A percentile compares a stretch with the other conserved stretches of the same genome.
Evolutionary conservation across 2,888 invertebrate genomes (phyloP).

Genomic region (Sminthurinus aureus): DNA sequence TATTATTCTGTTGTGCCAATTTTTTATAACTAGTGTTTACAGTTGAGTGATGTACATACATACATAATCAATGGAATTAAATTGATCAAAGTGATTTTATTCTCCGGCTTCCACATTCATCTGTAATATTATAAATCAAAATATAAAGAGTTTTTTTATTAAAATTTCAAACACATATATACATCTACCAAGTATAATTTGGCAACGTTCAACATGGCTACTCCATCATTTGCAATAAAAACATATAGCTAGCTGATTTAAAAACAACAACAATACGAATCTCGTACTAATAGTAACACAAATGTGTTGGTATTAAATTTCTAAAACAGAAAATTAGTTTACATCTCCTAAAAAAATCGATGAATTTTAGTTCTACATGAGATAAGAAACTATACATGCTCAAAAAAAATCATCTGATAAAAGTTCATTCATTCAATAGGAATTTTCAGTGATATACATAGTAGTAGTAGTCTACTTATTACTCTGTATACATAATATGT

Average conservation of each 20-base stretch:
- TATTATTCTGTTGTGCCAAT: neutral
- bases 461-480: too few relatives aligned
- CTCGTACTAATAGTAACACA: neutral
- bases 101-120: neutral
- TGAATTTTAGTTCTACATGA: neutral
- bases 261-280: neutral
- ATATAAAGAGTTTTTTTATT: neutral
- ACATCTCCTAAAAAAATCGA: neutral
- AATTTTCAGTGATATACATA: neutral
- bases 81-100: neutral
- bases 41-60: neutral
- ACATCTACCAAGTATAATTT: conserved; percentile 19
- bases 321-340: neutral
- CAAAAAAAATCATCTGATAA: neutral
- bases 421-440: neutral
- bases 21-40: neutral
- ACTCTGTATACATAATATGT: too few relatives aligned
- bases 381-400: too few relatives aligned
- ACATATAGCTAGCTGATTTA: conserved; percentile 1
- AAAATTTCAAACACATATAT: conserved; percentile 10
- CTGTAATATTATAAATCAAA: neutral
- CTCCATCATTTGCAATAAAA: conserved; percentile 30
- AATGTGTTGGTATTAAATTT: neutral
- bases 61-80: neutral
- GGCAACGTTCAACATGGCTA: conserved; percentile 39